Evolutionary conservation across 2,888 invertebrate genomes (phyloP), one percentile per base, ranked within the genome.

Genomic region (Ceramica pisi): DNA sequence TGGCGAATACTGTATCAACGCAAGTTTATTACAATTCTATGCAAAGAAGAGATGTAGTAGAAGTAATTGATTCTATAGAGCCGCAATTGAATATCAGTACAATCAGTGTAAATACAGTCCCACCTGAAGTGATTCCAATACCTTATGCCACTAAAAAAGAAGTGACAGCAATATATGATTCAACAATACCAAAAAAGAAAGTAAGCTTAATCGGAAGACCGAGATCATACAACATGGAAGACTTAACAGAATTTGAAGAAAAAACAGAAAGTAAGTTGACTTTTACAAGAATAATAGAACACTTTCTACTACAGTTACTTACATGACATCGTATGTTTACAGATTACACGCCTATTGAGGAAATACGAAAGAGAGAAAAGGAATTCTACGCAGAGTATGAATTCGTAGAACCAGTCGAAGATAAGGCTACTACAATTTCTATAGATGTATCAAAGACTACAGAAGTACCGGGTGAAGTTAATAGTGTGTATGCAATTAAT

Each of bases 181-280:
- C 26, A 12, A 84, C 71, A 78, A 16, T 9, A 31, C 31, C 55
- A 12, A 90, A 86, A 68, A 88, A 84, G 55, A 92, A 85, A 83
- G 53, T 83, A 10, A 87, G 77, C 68, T 73, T 90, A 2, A 82
- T 95, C 63, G 95, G 94, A 68, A 89, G 95, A 80, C 94, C 92
- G 6, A 94, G 92, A 84, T 76, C 93, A 7, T 94, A 94, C 61
- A 89, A 92, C 50, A 83, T 94, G 51, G 92, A 92, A 75, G 94
- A 95, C 16, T 75, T 94, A 57, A 89, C 85, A 67, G 71, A 83
- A 72, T 69, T 69, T 55, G 83, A 85, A 7, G 82, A 85, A 55
- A 83, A 76, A 68, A 72, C 74, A 55, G 86, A 89, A 82, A 89
- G 94, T 94, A 93, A 93, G 94, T 92, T 70, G 35, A 68, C 69